These are phyloP conservation scores for Saccostrea glomerata DNA, from an alignment of 1,140 invertebrate genomes.

Conservation along the genomic window DNA sequence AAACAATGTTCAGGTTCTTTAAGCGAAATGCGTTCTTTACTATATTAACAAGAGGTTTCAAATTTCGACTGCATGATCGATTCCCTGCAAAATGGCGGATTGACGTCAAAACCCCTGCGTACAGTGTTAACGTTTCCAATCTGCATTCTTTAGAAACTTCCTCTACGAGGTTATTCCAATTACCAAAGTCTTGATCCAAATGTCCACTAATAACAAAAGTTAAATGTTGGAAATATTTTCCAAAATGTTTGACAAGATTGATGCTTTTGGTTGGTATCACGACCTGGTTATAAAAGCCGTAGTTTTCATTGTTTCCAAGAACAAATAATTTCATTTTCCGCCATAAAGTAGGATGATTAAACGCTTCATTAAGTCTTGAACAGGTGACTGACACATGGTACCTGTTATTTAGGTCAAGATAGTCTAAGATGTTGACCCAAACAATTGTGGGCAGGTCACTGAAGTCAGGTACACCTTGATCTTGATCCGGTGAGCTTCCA, in stretches of 20 bases:
- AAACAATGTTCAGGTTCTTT: constrained; percentile 56
- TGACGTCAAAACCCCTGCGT: constrained; percentile 56
- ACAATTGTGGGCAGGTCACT: constrained; percentile 60
- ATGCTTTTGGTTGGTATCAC: constrained; percentile 51
- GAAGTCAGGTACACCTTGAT: constrained; percentile 45
- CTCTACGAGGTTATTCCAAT: constrained; percentile 51
- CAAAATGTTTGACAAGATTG: constrained; percentile 61
- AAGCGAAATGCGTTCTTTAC: constrained; percentile 60
- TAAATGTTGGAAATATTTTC: constrained; percentile 61
- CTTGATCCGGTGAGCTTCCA: background rate
- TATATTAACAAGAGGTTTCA: constrained; percentile 58
- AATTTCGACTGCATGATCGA: constrained; percentile 46
- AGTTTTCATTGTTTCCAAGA: constrained; percentile 38
- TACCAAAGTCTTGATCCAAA: constrained; percentile 45
- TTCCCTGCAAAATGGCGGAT: constrained; percentile 40
- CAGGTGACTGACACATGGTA: constrained; percentile 58
- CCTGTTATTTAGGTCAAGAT: constrained; percentile 55
- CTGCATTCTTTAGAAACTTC: constrained; percentile 57
- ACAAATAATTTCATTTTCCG: constrained; percentile 46
- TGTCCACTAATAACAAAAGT: constrained; percentile 57
- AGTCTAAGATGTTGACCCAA: constrained; percentile 60
- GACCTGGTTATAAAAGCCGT: constrained; percentile 2
- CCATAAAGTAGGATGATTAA: constrained; percentile 65
- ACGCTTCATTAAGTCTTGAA: constrained; percentile 55
- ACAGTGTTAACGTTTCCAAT: constrained; percentile 60